Conservation (phyloP, 2,113 vertebrate genomes). For the Pseudorhombus dupliciocellatus region DNA sequence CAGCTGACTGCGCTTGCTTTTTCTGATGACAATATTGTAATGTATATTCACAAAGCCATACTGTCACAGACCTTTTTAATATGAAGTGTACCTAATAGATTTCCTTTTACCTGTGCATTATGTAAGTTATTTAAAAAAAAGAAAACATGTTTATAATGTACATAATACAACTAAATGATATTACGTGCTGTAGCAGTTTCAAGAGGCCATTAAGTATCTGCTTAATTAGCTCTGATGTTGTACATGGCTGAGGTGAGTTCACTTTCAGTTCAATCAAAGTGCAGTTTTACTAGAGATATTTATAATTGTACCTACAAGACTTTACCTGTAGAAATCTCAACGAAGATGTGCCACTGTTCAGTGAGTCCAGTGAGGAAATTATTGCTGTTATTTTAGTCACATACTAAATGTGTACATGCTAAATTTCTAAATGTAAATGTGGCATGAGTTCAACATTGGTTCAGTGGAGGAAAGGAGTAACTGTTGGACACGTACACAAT, state of each 20-base stretch:
- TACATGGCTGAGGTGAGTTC: constrained; percentile 37
- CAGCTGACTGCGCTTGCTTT: constrained; percentile 84
- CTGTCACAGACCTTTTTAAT: constrained; percentile 83
- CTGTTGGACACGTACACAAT: constrained; percentile 26
- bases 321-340: constrained; percentile 30
- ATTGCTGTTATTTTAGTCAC: constrained; percentile 26
- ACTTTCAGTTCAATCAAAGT: constrained; percentile 57
- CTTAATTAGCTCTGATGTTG: constrained; percentile 45
- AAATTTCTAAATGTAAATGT: not conserved
- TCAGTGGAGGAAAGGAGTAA: constrained; percentile 22
- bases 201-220: constrained; percentile 64
- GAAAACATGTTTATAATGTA: constrained; percentile 76
- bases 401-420: not conserved
- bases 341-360: constrained; percentile 38
- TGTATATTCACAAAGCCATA: constrained; percentile 97
- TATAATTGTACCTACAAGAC: constrained; percentile 27
- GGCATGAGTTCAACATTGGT: constrained; percentile 32
- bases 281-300: constrained; percentile 68
- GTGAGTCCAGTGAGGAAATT: constrained; percentile 32
- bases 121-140: constrained; percentile 88
- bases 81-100: constrained; percentile 79
- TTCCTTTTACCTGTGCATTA: constrained; percentile 88
- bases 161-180: constrained; percentile 67
- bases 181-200: constrained; percentile 79
- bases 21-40: constrained; percentile 63